A percentile compares a stretch with the other conserved stretches of the same genome.
Evolutionary conservation across 2,113 vertebrate species (phyloP).

Genomic region (Aptenodytes forsteri): DNA sequence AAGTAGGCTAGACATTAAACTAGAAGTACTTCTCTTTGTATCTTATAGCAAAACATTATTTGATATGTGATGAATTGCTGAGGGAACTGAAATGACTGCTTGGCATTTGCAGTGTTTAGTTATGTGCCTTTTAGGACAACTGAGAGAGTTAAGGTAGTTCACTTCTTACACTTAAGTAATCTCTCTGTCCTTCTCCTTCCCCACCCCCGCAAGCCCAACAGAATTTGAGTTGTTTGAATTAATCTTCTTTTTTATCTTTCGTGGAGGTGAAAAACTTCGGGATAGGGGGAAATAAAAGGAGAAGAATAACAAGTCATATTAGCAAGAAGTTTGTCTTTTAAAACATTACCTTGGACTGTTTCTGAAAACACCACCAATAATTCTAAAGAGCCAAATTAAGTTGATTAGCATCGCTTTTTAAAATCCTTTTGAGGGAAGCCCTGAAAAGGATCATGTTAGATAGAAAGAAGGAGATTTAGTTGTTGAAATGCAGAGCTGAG

Average conservation of each 20-base stretch:
- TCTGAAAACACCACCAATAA: neutral
- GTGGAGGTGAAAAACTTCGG: neutral
- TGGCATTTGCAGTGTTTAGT: neutral
- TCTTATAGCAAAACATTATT: neutral
- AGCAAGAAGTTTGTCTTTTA: neutral
- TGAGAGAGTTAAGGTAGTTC: neutral
- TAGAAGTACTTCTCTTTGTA: neutral
- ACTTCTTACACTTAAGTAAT: neutral
- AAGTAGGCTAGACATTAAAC: neutral
- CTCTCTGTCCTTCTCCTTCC: neutral
- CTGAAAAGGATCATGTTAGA: neutral
- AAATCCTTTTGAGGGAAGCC: neutral
- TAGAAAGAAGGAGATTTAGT: neutral
- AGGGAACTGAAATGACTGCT: neutral
- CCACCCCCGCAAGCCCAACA: neutral
- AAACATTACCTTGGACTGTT: neutral
- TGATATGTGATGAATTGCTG: neutral
- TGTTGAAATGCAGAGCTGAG: neutral
- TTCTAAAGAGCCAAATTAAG: neutral
- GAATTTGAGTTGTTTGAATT: neutral
- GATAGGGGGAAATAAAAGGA: neutral
- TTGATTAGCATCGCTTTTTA: neutral
- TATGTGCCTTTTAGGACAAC: neutral
- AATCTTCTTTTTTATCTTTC: neutral
- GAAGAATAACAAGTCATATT: neutral